Evolutionary conservation across 2,113 vertebrate species (phyloP).

Genomic region (Anhinga rufa): DNA sequence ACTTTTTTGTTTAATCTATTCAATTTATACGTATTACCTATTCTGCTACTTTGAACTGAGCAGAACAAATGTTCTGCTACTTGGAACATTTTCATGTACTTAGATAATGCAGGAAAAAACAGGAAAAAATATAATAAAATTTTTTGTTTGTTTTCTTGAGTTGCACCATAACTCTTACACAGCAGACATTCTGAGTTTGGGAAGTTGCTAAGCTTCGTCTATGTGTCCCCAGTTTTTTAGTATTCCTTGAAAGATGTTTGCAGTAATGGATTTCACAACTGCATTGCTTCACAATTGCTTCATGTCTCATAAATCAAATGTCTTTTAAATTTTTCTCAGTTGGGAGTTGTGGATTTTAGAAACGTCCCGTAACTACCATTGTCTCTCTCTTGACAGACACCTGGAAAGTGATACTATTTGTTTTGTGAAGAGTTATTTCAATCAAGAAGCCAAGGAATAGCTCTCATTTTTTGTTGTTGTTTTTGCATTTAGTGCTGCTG

Average conservation of each 20-base stretch:
- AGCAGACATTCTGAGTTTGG: background rate
- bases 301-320: background rate
- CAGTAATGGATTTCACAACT: conserved; percentile 30
- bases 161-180: background rate
- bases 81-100: conserved; percentile 8
- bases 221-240: background rate
- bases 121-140: background rate
- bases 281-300: background rate
- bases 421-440: background rate
- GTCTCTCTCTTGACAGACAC: background rate
- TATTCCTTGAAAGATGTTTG: background rate
- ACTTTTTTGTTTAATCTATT: conserved; percentile 3
- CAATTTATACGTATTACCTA: background rate
- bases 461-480: background rate
- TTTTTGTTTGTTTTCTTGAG: background rate
- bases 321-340: conserved; percentile 8
- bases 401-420: background rate
- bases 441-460: background rate
- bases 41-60: conserved; percentile 10
- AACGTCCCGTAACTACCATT: background rate
- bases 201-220: background rate
- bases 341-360: background rate
- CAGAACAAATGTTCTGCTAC: background rate
- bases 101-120: background rate
- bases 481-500: background rate